Base-by-base conservation (phyloP, 2,888 invertebrate species). In the Rotaria socialis region DNA sequence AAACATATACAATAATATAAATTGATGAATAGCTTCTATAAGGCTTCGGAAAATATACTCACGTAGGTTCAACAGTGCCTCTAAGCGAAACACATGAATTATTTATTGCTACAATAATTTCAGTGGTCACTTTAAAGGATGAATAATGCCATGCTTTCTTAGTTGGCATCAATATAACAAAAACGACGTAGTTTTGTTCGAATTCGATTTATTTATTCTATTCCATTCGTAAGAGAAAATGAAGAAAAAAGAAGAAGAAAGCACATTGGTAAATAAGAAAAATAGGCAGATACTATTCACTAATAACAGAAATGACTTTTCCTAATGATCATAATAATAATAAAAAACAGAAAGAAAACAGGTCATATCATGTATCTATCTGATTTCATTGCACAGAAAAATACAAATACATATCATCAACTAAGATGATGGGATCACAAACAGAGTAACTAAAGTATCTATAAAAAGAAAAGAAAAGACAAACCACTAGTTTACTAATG, bases 151-250 rank as follows among this genome's bases (percentile, higher is more conserved):
- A n/a, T n/a, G n/a, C n/a, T n/a, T n/a, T n/a, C n/a, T n/a, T n/a
- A n/a, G n/a, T n/a, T n/a, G n/a, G n/a, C n/a, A n/a, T n/a, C 5
- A 47, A 7, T 47, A 5, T 7, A 47, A 7, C 6, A 47, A 52
- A 52, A 14, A 52, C 52, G 8, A 10, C 8, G 14, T 10, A 52
- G 2, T 52, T 60, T 27, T 7, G 6, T 27, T 56, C n/a, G 14
- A 35, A 35, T 67, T 35, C 27, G 35, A 67, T 67, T 41, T 67
- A 67, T 67, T 67, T 67, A 67, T 67, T 67, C 27, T 67, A 67
- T 67, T 67, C 35, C 16, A 67, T 35, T 67, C 6, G 1, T 16
- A 24, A 67, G 67, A 67, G 8, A 67, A 67, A 67, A n/a, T 67
- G 16, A 35, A 67, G 67, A 35, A 67, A 35, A 67, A 35, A 35